Evolutionary conservation across 2,113 vertebrate genomes (phyloP).

Genomic region (Microtus richardsoni): DNA sequence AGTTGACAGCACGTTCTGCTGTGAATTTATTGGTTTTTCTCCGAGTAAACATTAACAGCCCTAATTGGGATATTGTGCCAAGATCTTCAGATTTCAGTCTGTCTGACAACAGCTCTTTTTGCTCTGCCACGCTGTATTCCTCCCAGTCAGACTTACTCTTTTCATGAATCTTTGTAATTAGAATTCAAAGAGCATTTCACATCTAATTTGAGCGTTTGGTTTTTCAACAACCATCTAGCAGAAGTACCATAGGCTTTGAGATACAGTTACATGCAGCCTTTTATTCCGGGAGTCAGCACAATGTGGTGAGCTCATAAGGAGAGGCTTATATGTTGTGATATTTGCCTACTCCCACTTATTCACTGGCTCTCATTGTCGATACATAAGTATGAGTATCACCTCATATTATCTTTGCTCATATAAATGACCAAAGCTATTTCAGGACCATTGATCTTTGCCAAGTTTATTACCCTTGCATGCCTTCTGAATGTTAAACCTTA

Average conservation of each 20-base stretch:
- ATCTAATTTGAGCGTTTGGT: conserved; percentile 37
- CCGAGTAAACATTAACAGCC: conserved; percentile 31
- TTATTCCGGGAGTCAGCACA: neutral
- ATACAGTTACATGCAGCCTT: neutral
- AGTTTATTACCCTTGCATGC: neutral
- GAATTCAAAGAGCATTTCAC: conserved; percentile 32
- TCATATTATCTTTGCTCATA: neutral
- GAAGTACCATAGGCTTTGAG: neutral
- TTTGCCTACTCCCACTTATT: conserved; percentile 21
- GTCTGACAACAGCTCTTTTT: neutral
- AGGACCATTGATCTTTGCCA: neutral
- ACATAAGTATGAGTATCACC: neutral
- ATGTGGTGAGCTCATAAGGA: neutral
- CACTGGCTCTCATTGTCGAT: neutral
- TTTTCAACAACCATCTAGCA: neutral
- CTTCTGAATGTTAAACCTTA: conserved; percentile 10
- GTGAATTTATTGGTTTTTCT: neutral
- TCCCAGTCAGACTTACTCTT: neutral
- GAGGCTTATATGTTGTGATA: neutral
- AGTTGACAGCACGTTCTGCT: neutral
- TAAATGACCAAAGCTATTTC: conserved; percentile 1
- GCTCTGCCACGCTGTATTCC: neutral
- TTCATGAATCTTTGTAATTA: conserved; percentile 3
- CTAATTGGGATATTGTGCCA: neutral
- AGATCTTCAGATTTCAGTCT: conserved; percentile 7